Evolutionary conservation across 1,140 invertebrate species (phyloP), one percentile per base, ranked within the genome.

Genomic region (Trinorchestia longiramus): DNA sequence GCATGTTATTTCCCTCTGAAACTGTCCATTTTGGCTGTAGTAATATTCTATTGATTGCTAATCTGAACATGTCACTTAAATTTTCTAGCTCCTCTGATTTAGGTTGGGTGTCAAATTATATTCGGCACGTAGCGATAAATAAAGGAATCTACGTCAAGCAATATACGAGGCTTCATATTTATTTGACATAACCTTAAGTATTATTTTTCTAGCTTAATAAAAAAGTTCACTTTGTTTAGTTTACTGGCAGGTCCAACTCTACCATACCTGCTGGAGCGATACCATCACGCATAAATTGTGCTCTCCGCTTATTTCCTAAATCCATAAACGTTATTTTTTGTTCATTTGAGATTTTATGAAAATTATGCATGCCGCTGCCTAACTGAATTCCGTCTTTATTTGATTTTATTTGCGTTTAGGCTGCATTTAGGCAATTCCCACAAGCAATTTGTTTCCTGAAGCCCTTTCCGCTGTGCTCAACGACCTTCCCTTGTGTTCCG

Each of bases 401-500:
- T 77, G 62, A 77, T 77, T 19, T 77, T 19, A 77, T 77, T 77
- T 36, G 62, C 15, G 62, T 77, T 11, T 11, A 53, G 28, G 62
- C 15, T 23, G 28, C 62, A 77, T 77, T 77, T 19, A 77, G 62
- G 11, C 11, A 77, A 77, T 77, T 77, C 62, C 28, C 62, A 36
- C 11, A 11, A 15, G 28, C 62, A 77, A 77, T 77, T 77, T 36
- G 62, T 36, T 77, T 77, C 62, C 15, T 77, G 28, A 36, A 77
- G 62, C 62, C 62, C 88, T 15, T 90, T 90, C 41, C 36, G 88
- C 88, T 42, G 42, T 41, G 43, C 41, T 42, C 28, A 42, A 90
- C 62, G 88, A 90, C 88, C 88, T 43, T 90, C 88, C 43, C 88
- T 41, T 90, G 88, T 77, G 62, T 77, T 77, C 62, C 62, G 1